Evolutionary conservation across 2,888 invertebrate genomes (phyloP).

Genomic region (Asteroscopus sphinx): DNA sequence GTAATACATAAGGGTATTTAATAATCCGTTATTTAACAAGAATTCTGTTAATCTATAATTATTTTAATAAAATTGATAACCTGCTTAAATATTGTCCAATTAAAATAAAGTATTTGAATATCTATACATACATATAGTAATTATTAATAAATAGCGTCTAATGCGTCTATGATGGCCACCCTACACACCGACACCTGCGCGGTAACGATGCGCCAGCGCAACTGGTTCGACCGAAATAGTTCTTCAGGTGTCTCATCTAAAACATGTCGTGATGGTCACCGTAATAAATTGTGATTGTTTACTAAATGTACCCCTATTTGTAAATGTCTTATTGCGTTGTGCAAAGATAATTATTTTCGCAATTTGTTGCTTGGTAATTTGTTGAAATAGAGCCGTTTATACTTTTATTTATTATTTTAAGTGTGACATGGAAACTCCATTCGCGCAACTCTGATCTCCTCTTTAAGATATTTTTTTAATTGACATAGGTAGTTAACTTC

Average conservation of each 20-base stretch:
- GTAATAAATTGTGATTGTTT: slow-evolving; percentile 67
- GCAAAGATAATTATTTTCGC: slow-evolving; percentile 50
- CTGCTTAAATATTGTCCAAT: slow-evolving; percentile 30
- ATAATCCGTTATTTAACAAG: slow-evolving; percentile 1
- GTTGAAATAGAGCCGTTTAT: slow-evolving; percentile 51
- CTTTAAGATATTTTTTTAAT: slow-evolving; percentile 35
- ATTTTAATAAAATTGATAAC: neutral
- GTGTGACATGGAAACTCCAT: slow-evolving; percentile 43
- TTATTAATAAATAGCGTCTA: slow-evolving; percentile 45
- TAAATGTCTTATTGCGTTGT: slow-evolving; percentile 46
- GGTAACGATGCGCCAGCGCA: slow-evolving; percentile 54
- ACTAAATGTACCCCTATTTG: slow-evolving; percentile 56
- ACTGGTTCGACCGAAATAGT: slow-evolving; percentile 72
- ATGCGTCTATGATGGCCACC: slow-evolving; percentile 39
- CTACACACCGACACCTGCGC: slow-evolving; percentile 60
- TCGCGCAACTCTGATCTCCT: slow-evolving; percentile 26
- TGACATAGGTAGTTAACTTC: slow-evolving; percentile 25
- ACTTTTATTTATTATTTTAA: slow-evolving; percentile 39
- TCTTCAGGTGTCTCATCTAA: slow-evolving; percentile 68
- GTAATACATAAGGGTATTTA: neutral
- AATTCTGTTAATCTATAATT: slow-evolving; percentile 1
- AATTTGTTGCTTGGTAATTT: slow-evolving; percentile 50
- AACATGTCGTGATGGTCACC: slow-evolving; percentile 55
- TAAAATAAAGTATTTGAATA: slow-evolving; percentile 37
- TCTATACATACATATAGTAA: slow-evolving; percentile 32